A percentile compares a stretch with the other conserved stretches of the same genome.
Evolutionary conservation across 1,140 invertebrate species (phyloP).

Genomic region (Bemisia tabaci): DNA sequence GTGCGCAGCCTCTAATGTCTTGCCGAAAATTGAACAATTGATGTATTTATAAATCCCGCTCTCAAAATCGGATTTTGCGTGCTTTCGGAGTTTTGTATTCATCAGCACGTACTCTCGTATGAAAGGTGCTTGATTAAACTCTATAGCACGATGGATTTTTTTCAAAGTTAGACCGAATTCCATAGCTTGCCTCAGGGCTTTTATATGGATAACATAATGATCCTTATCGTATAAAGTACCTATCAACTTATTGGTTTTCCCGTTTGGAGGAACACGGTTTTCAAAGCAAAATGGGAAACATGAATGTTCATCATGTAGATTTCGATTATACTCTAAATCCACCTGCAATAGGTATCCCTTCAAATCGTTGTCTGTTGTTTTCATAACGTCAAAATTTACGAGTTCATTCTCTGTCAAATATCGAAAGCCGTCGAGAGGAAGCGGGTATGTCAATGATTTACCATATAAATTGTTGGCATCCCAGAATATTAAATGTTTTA

Average conservation of each 20-base stretch:
- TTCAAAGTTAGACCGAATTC: conserved; percentile 23
- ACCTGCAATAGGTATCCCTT: neutral
- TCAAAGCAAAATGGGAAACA: neutral
- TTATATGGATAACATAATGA: conserved; percentile 27
- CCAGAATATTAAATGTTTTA: conserved; percentile 32
- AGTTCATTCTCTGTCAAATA: conserved; percentile 28
- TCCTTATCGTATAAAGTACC: conserved; percentile 14
- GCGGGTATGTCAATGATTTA: conserved; percentile 31
- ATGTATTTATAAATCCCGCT: conserved; percentile 30
- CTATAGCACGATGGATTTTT: conserved; percentile 27
- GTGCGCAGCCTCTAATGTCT: conserved; percentile 27
- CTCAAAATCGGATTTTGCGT: conserved; percentile 26
- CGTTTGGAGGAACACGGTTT: neutral
- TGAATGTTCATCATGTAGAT: neutral
- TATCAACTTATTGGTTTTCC: conserved; percentile 11
- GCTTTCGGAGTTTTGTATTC: conserved; percentile 24
- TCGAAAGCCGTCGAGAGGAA: conserved; percentile 33
- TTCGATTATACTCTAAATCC: neutral
- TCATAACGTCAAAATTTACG: conserved; percentile 25
- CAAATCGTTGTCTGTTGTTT: neutral
- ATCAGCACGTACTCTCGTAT: conserved; percentile 27
- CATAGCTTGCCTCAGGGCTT: conserved; percentile 6
- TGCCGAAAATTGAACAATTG: conserved; percentile 29
- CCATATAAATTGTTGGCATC: conserved; percentile 43
- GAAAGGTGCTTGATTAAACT: conserved; percentile 27